These are phyloP conservation scores for Bombus picipes DNA, from an alignment of 1,140 invertebrate species.

Conservation along the genomic window DNA sequence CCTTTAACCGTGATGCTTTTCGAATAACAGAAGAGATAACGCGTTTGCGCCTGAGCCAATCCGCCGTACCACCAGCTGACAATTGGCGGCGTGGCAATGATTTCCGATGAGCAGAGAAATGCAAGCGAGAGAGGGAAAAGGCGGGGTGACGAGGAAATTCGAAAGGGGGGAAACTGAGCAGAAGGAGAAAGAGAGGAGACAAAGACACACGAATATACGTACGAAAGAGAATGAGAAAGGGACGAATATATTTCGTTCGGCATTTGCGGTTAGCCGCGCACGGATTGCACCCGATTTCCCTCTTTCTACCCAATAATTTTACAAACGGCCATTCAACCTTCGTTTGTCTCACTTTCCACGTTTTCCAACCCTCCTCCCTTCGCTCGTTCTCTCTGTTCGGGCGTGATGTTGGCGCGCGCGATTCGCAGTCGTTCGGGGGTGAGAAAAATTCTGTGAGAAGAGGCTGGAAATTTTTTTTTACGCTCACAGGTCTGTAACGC, in stretches of 20 bases:
- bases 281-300: slow-evolving; percentile 66
- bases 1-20: slow-evolving; percentile 1
- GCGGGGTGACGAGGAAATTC: slow-evolving; percentile 1
- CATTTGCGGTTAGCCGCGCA: slow-evolving; percentile 67
- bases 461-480: not conserved
- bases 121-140: not conserved
- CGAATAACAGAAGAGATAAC: slow-evolving; percentile 40
- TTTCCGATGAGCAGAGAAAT: slow-evolving; percentile 65
- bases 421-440: not conserved
- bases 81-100: slow-evolving; percentile 70
- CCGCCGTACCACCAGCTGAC: slow-evolving; percentile 57
- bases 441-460: slow-evolving; percentile 24
- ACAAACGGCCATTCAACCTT: slow-evolving; percentile 65
- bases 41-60: slow-evolving; percentile 60
- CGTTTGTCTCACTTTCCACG: slow-evolving; percentile 41
- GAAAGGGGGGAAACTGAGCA: slow-evolving; percentile 6
- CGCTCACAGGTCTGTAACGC: not conserved
- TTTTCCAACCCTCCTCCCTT: slow-evolving; percentile 8
- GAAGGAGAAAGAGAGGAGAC: not conserved
- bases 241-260: slow-evolving; percentile 59
- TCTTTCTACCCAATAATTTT: slow-evolving; percentile 69
- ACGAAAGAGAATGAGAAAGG: slow-evolving; percentile 33
- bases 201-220: slow-evolving; percentile 25
- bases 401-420: not conserved
- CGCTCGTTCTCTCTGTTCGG: not conserved